Base-by-base conservation (phyloP, 1,140 invertebrate species). In the Acyrthosiphon pisum region DNA sequence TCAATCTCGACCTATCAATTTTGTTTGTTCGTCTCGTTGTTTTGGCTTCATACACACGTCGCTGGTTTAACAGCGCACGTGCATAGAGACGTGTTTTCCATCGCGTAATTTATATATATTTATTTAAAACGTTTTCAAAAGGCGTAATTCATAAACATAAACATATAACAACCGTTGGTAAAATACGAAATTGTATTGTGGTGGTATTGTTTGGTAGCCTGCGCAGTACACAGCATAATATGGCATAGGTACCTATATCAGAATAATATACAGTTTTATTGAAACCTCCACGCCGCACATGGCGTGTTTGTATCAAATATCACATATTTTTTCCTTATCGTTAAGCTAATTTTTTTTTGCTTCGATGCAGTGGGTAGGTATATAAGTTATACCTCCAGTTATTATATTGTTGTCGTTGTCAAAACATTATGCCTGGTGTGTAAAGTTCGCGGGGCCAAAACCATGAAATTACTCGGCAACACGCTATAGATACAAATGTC, bases 401-500 rank as follows among this genome's bases (percentile, higher is more conserved):
- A 30, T 44, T 35, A 41, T 83, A 83, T 18, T 83, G 8, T 35
- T 50, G 8, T 88, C 2, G 87, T 53, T 88, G 8, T 53, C 30
- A 50, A 88, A 88, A 88, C 48, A 48, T 22, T 83, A 76, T n/a
- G 18, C 14, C 30, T 22, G 26, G 44, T 46, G 2, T 87, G 8
- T 48, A 6, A 14, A 86, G 26, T 44, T 41, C 6, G 1, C 84
- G 84, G 41, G 46, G 2, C 46, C 44, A 22, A 88, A 53, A 89
- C 14, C 8, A 22, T 56, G 37, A 50, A 50, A 92, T 48, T 83
- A 76, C 46, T 35, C n/a, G 41, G n/a, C 18, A 81, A 81, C 90
- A 91, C 44, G 90, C 90, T n/a, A n/a, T n/a, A 91, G 60, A 76
- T 26, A 48, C 44, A 44, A 91, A 91, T 91, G 90, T 91, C 90